A percentile compares a stretch with the other conserved stretches of the same genome.
phyloP scores from a whole-genome alignment of 2,797 vertebrate species.

The Myiotriccus ornatus region DNA sequence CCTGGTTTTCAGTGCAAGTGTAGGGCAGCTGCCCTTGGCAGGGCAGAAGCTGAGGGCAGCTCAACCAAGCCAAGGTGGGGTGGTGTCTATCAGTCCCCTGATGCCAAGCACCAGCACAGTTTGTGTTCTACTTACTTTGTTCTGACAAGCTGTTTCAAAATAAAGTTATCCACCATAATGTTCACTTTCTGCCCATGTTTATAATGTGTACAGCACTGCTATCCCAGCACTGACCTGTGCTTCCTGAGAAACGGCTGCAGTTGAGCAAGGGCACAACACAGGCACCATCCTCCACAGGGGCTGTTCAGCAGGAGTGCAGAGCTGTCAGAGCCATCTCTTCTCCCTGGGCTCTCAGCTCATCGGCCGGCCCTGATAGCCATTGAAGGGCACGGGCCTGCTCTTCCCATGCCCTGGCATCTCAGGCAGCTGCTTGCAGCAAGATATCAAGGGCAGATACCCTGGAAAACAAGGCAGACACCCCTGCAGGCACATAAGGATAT shows the following conservation, averaged over 20 bases:
- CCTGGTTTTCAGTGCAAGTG: neutral
- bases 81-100: neutral
- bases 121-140: neutral
- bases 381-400: neutral
- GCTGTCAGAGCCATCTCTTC: neutral
- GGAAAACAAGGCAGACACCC: neutral
- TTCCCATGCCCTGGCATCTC: neutral
- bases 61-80: neutral
- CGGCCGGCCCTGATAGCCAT: neutral
- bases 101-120: neutral
- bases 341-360: neutral
- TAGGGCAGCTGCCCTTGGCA: neutral
- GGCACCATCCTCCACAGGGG: neutral
- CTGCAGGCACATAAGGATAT: neutral
- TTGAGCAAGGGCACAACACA: neutral
- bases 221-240: neutral
- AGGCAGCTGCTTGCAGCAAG: neutral
- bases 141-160: conserved; percentile 13
- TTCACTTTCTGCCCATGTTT: neutral
- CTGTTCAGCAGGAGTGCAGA: neutral
- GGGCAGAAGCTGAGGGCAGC: neutral
- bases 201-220: neutral
- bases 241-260: neutral
- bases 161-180: neutral
- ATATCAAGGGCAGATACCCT: neutral